phyloP scores from a whole-genome alignment of 2,888 invertebrate species.

The Ischnus inquisitorius region DNA sequence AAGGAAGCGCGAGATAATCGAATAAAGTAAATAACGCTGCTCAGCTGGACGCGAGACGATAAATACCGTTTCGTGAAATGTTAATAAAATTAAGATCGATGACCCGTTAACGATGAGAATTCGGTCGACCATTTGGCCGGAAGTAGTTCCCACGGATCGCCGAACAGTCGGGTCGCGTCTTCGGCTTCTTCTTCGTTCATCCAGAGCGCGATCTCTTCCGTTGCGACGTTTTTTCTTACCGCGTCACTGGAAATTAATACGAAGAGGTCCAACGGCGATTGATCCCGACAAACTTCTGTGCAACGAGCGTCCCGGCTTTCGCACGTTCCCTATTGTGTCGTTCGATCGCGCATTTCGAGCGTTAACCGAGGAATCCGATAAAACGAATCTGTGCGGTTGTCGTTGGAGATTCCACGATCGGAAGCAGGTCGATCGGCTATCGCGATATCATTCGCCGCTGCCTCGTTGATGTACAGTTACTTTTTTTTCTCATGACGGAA shows the following conservation, averaged over 20 bases:
- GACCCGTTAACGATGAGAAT: slow-evolving; percentile 65
- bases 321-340: slow-evolving; percentile 64
- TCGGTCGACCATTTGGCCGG: slow-evolving; percentile 70
- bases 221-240: slow-evolving; percentile 66
- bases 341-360: slow-evolving; percentile 28
- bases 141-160: slow-evolving; percentile 76
- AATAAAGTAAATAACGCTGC: slow-evolving; percentile 23
- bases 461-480: neutral
- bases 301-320: slow-evolving; percentile 56
- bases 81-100: slow-evolving; percentile 58
- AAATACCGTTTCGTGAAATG: slow-evolving; percentile 62
- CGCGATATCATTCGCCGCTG: slow-evolving; percentile 48
- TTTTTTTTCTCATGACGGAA: neutral
- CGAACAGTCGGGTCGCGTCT: slow-evolving; percentile 76
- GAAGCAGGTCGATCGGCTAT: slow-evolving; percentile 60
- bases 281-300: slow-evolving; percentile 35
- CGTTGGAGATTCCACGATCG: slow-evolving; percentile 49
- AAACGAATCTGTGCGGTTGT: slow-evolving; percentile 32
- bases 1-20: slow-evolving; percentile 26
- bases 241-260: slow-evolving; percentile 51
- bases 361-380: slow-evolving; percentile 53
- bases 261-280: slow-evolving; percentile 19
- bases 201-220: slow-evolving; percentile 48
- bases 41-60: slow-evolving; percentile 14
- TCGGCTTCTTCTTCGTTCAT: slow-evolving; percentile 19